phyloP scores from a whole-genome alignment of 2,888 invertebrate genomes.

The Hemicrepidius hirtus region DNA sequence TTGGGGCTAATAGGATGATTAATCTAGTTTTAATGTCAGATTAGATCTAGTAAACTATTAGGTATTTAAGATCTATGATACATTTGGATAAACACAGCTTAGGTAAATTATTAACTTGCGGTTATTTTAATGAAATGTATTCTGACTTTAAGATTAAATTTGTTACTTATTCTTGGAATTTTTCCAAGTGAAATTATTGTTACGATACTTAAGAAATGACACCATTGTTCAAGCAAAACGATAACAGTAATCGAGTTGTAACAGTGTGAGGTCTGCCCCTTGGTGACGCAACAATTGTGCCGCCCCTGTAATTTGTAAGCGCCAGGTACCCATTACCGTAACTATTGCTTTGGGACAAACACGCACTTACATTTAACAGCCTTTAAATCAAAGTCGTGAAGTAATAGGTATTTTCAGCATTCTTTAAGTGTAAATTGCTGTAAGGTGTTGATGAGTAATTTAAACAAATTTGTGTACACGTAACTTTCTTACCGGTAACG shows the following conservation, averaged over 20 bases:
- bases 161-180: background rate
- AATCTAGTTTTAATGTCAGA: conserved; percentile 7
- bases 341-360: conserved; percentile 51
- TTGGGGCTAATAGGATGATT: background rate
- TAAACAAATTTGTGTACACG: conserved; percentile 16
- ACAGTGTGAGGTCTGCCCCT: conserved; percentile 51
- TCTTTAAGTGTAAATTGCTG: conserved; percentile 37
- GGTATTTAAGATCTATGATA: conserved; percentile 6
- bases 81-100: background rate
- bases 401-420: conserved; percentile 43
- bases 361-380: conserved; percentile 53
- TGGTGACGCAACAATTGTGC: conserved; percentile 51
- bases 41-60: background rate
- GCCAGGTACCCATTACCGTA: conserved; percentile 52
- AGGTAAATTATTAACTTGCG: background rate
- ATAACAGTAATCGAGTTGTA: conserved; percentile 50
- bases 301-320: conserved; percentile 51
- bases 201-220: conserved; percentile 34
- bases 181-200: background rate
- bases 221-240: conserved; percentile 49
- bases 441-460: conserved; percentile 27
- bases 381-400: conserved; percentile 49
- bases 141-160: no score
- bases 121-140: background rate
- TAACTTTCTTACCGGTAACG: background rate